A percentile compares a stretch with the other conserved stretches of the same genome.
These are phyloP conservation scores for Noctilio leporinus DNA, from an alignment of 2,113 vertebrate species.

Conservation along the genomic window DNA sequence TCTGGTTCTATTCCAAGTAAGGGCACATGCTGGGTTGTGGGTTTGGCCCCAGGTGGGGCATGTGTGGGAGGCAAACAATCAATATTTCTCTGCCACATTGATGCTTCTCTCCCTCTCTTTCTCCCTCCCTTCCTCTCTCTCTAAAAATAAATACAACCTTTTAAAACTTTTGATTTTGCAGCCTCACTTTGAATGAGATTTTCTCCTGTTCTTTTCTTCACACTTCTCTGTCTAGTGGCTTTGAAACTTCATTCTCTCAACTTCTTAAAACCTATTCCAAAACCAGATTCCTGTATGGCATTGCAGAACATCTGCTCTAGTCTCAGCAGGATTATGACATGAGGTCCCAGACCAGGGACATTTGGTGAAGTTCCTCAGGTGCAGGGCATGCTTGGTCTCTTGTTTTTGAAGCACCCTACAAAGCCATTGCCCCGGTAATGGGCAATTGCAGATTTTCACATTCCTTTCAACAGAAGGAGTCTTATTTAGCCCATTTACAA, in stretches of 20 bases:
- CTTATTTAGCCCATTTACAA: not conserved
- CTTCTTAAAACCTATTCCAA: not conserved
- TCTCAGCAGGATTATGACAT: not conserved
- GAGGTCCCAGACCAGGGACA: not conserved
- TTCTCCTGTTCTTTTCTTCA: not conserved
- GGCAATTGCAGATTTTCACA: not conserved
- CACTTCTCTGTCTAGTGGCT: not conserved
- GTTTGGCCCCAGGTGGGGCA: too few relatives aligned
- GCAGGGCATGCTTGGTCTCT: not conserved
- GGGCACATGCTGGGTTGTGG: too few relatives aligned
- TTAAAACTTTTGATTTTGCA: not conserved
- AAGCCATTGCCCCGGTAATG: not conserved
- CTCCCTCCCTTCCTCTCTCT: too few relatives aligned
- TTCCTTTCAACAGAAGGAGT: not conserved
- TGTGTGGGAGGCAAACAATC: too few relatives aligned
- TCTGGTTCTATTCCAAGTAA: too few relatives aligned
- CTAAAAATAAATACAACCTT: too few relatives aligned
- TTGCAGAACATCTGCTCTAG: not conserved
- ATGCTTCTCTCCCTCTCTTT: too few relatives aligned
- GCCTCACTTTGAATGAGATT: not conserved
- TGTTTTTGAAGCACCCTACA: not conserved
- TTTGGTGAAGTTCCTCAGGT: not conserved
- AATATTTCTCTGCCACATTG: too few relatives aligned
- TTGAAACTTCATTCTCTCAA: not conserved
- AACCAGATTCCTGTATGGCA: not conserved